Evolutionary conservation across 2,797 vertebrate species (phyloP), one percentile per base, ranked within the genome.

Genomic region (Anas flavirostris): DNA sequence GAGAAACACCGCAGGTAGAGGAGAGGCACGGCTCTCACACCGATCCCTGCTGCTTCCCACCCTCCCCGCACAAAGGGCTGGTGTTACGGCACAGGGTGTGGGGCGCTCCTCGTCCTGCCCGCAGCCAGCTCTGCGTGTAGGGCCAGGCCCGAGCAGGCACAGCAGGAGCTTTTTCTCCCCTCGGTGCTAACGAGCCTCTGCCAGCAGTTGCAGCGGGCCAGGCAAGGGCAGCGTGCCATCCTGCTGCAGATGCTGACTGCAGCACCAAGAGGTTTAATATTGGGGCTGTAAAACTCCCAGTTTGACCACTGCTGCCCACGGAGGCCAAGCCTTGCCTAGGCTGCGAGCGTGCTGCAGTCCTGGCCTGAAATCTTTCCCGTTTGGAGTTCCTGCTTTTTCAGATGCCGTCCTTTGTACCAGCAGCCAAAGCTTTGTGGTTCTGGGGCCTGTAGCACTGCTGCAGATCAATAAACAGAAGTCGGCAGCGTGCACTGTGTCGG

Each of bases 401-500:
- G 13, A 37, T 75, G 55, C 44, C 31, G 2, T 72, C 48, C 53
- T 41, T 52, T 67, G 64, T 80, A 66, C 62, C 44, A 12, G 7
- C 41, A 44, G 72, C 79, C 79, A 78, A 64, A 90, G 19, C 52
- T 44, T 46, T 50, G 23, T 10, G 16, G 2, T 81, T 48, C 16
- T 31, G 39, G 23, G 26, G 10, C n/a, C 66, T 60, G 39, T 9
- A 69, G 48, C 59, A 2, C 31, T 43, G 37, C 63, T 76, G 28
- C 75, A 43, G 43, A 7, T 44, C 13, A 21, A 33, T 37, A 17
- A 52, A n/a, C 52, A 44, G 13, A 62, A 56, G 43, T 12, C 66
- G 43, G 7, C 75, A 82, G 60, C 4, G 0, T 68, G 52, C 59
- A 21, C 63, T 5, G 0, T 0, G 0, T 59, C n/a, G 37, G 19